Evolutionary conservation across 2,888 invertebrate species (phyloP), one percentile per base, ranked within the genome.

Genomic region (Aspidapion aeneum): DNA sequence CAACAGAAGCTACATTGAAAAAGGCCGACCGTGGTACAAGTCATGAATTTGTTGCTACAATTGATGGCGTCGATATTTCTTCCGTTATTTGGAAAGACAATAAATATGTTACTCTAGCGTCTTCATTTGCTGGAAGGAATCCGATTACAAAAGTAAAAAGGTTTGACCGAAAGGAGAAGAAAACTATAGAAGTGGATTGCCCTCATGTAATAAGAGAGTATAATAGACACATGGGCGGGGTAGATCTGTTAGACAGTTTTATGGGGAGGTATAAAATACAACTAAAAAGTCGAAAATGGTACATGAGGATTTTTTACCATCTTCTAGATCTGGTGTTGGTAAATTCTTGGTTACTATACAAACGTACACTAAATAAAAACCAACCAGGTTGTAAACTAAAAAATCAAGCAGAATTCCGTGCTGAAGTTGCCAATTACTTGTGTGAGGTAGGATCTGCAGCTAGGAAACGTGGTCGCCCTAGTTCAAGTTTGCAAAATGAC

Each of bases 191-290:
- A 9, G n/a, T 48, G 9, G 9, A 9, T 12, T 48, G 49, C 49
- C 49, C 49, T n/a, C 9, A 48, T 12, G 49, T 12, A 48, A 48
- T 48, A 9, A 48, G n/a, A n/a, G 49, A 48, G 49, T 48, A 48
- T n/a, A 48, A 48, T 48, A n/a, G 9, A 9, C 57, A 61, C 57
- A 61, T 61, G 57, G 61, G 61, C 16, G 61, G 61, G 17, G 61
- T 61, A 20, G 56, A 61, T 56, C 20, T 60, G 21, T 20, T 60
- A 20, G 63, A 60, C 56, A 55, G 55, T 12, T 55, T 63, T 58
- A 48, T 60, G 2, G 63, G 63, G 56, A 20, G 55, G 12, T 63
- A 63, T 51, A 56, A 56, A 18, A 60, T 63, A 22, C 50, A 56
- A 16, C 48, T 63, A 52, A 48, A 48, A n/a, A 48, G 49, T n/a